Base-by-base conservation (phyloP, 2,797 vertebrate species). In the Acanthurus tractus region DNA sequence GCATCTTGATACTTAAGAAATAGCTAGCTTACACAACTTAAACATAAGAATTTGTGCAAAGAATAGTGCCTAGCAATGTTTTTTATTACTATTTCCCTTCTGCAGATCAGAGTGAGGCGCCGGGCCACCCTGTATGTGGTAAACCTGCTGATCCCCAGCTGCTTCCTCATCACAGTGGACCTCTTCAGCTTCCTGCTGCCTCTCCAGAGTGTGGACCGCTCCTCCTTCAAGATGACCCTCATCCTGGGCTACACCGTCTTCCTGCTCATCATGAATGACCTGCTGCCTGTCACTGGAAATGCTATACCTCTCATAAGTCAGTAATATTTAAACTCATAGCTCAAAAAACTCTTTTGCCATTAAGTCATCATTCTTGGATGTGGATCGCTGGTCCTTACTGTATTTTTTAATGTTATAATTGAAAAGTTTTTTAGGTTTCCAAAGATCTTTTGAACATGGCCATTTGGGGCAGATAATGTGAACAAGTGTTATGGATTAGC, bases 121-220 rank as follows among this genome's bases (percentile, higher is more conserved):
- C 89, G 91, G 1, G 42, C 92, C n/a, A 90, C 72, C 3, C 62
- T 94, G 36, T 96, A 95, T 0, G 83, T 95, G 52, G 92, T 95
- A 50, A 96, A 95, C 85, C 78, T 96, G 6, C 80, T 96, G 59
- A 73, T 96, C 49, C 95, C 92, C 75, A 96, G 96, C 71, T 89
- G 87, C 84, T 96, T 95, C 84, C 94, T 96, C 68, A 91, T 96
- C 74, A 85, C 93, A 3, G 92, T 95, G 7, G 93, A 96, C n/a
- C 89, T 96, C 67, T 92, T 96, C 78, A 96, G 95, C 86, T 96
- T 96, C 89, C 90, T 95, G 74, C 88, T 96, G 58, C 95, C 94
- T 0, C 90, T 91, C 11, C 86, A 95, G 67, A 91, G n/a, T 0
- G 76, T 59, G 10, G 95, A 94, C 71, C 82, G 93, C 0, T 94